Evolutionary conservation across 2,888 invertebrate genomes (phyloP), one percentile per base, ranked within the genome.

Genomic region (Belgica antarctica): DNA sequence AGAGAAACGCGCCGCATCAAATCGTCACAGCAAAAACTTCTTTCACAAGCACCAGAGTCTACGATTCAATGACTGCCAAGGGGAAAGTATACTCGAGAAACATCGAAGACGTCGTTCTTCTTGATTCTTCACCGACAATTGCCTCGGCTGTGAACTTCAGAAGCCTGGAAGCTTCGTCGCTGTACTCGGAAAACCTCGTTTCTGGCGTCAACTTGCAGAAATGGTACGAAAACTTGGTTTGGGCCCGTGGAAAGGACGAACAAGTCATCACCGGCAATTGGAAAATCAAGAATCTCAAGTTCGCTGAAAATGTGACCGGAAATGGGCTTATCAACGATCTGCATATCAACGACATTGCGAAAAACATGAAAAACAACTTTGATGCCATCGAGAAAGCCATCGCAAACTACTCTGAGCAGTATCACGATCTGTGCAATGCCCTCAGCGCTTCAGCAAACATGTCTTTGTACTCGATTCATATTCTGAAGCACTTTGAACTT

Each of bases 231-330:
- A 74, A 76, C n/a, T 75, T 78, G 1, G 72, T 84, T 1, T 78
- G 78, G 75, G 75, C 74, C 12, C 73, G 73, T 2, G 75, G 76
- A 0, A 73, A 76, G 1, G 34, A 75, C 0, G 73, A 75, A 7
- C 83, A 84, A 74, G 74, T 75, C 2, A 77, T 86, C 4, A 76
- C 75, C 8, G 82, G 82, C 3, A 78, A 79, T 28, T 85, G 85
- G 84, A 79, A 75, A 1, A 73, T 82, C 1, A 71, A 75, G 3
- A 78, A 80, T 70, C 73, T 83, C 15, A 73, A 76, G 31, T 80
- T 83, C 41, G 72, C 75, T n/a, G 75, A 77, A 19, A 72, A 78
- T 68, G 75, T 81, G 1, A 71, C 68, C 8, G 79, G 81, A 7
- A 74, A 72, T 68, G 78, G 76, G 1, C 68, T 74, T 1, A 73